Conservation (phyloP, 2,113 vertebrate species). For the Himantopus leucocephalus region DNA sequence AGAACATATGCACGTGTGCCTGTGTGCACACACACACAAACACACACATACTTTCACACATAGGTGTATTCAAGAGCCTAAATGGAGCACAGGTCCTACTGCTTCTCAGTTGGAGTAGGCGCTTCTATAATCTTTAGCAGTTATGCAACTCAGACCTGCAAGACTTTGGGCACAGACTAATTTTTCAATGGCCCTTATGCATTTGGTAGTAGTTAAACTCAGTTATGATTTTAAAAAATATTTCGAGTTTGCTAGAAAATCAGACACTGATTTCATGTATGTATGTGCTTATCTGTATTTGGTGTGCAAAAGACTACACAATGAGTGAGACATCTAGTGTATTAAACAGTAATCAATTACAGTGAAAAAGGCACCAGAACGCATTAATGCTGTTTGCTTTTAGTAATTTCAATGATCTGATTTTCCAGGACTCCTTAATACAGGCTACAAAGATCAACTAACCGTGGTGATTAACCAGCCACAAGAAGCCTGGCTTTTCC, state of each 20-base stretch:
- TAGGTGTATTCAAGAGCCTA: background rate
- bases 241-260: background rate
- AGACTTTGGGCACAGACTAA: background rate
- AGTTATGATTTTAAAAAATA: background rate
- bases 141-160: background rate
- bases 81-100: background rate
- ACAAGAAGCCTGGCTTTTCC: background rate
- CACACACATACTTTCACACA: background rate
- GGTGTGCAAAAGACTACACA: background rate
- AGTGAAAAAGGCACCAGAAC: background rate
- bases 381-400: background rate
- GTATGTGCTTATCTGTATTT: background rate
- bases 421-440: background rate
- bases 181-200: background rate
- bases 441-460: background rate
- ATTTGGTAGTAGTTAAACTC: background rate
- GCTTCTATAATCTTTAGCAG: background rate
- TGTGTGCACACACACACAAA: background rate
- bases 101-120: background rate
- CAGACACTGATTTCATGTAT: background rate
- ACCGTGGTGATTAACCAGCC: background rate
- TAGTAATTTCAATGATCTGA: background rate
- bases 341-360: background rate
- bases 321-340: background rate
- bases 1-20: background rate